Conservation (phyloP, 2,113 vertebrate genomes). For the Clupea harengus region DNA sequence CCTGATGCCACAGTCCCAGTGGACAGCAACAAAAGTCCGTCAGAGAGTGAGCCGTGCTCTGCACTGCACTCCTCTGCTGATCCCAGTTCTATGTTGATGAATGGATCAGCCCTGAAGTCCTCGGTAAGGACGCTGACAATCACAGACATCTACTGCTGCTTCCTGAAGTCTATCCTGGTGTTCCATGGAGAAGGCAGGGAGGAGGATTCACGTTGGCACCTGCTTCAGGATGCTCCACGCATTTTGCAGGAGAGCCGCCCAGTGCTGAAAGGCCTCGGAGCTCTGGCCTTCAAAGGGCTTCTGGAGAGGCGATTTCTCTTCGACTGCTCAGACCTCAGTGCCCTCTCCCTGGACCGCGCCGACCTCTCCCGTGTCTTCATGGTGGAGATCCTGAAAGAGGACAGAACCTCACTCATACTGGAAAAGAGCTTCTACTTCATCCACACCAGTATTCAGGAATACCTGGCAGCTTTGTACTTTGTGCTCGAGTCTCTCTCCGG, state of each 20-base stretch:
- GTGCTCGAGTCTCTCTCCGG: slow-evolving; percentile 48
- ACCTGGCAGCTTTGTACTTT: slow-evolving; percentile 54
- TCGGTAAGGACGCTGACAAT: slow-evolving; percentile 38
- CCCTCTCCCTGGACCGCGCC: slow-evolving; percentile 38
- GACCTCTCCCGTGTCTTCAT: slow-evolving; percentile 45
- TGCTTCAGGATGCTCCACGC: slow-evolving; percentile 48
- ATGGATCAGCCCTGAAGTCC: background rate
- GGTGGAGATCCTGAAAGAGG: slow-evolving; percentile 51
- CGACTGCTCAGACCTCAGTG: slow-evolving; percentile 44
- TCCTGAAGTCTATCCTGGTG: slow-evolving; percentile 54
- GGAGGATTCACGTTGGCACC: slow-evolving; percentile 33
- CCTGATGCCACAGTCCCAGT: background rate
- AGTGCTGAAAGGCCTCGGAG: slow-evolving; percentile 44
- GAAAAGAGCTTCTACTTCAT: slow-evolving; percentile 55
- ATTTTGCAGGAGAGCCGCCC: slow-evolving; percentile 38
- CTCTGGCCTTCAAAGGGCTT: slow-evolving; percentile 55
- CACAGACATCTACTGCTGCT: slow-evolving; percentile 59
- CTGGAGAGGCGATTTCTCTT: slow-evolving; percentile 56
- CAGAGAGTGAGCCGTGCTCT: background rate
- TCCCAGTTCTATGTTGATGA: background rate
- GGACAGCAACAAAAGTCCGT: background rate
- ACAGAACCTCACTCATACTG: slow-evolving; percentile 46
- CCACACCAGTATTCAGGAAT: slow-evolving; percentile 60
- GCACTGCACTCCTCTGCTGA: background rate
- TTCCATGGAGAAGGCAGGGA: slow-evolving; percentile 49